Percentiles rank a stretch among this genome's conserved stretches.
These are phyloP conservation scores for Netelia virgata DNA, from an alignment of 2,888 invertebrate genomes.

Conservation along the genomic window DNA sequence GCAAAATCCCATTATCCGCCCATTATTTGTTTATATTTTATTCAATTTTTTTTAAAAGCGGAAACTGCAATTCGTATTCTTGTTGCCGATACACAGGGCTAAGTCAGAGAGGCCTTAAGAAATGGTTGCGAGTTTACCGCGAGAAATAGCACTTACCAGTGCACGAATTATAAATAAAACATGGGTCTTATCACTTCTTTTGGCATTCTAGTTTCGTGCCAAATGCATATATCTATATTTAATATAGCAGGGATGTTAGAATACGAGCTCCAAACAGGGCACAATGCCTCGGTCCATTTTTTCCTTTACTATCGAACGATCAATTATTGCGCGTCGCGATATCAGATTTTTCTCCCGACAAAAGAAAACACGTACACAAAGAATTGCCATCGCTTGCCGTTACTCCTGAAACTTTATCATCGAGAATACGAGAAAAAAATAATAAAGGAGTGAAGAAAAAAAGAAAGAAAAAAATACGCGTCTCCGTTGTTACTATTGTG, in stretches of 20 bases:
- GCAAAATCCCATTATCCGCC: no score
- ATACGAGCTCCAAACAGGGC: background rate
- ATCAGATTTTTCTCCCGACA: conserved; percentile 19
- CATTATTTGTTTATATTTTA: background rate
- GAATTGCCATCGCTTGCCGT: conserved; percentile 17
- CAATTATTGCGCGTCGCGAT: conserved; percentile 4
- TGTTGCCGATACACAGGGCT: background rate
- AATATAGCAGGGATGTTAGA: conserved; percentile 70
- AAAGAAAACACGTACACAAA: conserved; percentile 33
- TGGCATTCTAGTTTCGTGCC: conserved; percentile 79
- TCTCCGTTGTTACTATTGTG: conserved; percentile 18
- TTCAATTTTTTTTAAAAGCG: background rate
- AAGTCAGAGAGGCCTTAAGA: background rate
- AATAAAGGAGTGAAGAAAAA: conserved; percentile 6
- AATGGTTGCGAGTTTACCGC: background rate
- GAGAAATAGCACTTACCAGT: conserved; percentile 32
- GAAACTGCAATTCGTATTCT: background rate
- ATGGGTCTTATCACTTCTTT: conserved; percentile 77
- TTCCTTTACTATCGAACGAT: background rate
- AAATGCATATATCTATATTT: conserved; percentile 81
- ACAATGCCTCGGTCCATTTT: conserved; percentile 46
- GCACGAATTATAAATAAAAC: conserved; percentile 79
- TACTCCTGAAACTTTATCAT: background rate
- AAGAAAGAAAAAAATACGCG: conserved; percentile 24
- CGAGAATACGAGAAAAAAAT: conserved; percentile 20